Conservation (phyloP, 2,888 invertebrate species). For the Onthophagus sagittarius region DNA sequence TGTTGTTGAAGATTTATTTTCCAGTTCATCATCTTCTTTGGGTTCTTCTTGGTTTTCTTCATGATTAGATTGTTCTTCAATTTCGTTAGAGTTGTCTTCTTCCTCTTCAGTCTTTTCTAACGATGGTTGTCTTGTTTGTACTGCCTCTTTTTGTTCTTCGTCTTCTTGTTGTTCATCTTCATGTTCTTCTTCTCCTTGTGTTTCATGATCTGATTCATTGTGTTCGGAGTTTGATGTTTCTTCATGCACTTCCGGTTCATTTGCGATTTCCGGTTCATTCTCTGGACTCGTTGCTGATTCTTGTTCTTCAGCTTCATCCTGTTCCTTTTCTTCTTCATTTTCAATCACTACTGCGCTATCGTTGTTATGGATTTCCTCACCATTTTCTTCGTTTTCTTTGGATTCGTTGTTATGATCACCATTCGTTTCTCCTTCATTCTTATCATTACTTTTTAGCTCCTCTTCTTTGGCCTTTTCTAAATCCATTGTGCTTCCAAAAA, state of each 20-base stretch:
- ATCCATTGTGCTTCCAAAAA: slow-evolving; percentile 26
- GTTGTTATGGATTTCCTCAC: slow-evolving; percentile 16
- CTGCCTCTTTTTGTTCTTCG: slow-evolving; percentile 1
- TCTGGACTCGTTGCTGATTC: slow-evolving; percentile 26
- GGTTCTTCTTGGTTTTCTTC: slow-evolving; percentile 20
- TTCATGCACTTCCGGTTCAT: slow-evolving; percentile 29
- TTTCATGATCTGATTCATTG: slow-evolving; percentile 25
- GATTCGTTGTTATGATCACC: slow-evolving; percentile 20
- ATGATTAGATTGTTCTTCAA: background rate
- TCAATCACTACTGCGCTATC: slow-evolving; percentile 22
- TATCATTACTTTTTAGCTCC: slow-evolving; percentile 27
- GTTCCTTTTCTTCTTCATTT: slow-evolving; percentile 25
- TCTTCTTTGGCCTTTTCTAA: slow-evolving; percentile 35
- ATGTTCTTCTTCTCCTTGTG: slow-evolving; percentile 19
- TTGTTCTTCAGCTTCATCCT: slow-evolving; percentile 20
- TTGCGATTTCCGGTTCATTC: slow-evolving; percentile 23
- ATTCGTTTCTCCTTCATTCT: slow-evolving; percentile 24
- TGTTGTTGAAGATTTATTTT: slow-evolving; percentile 17
- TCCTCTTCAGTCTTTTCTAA: background rate
- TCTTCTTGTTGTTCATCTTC: slow-evolving; percentile 27
- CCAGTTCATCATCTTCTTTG: slow-evolving; percentile 17
- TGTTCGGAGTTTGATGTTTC: slow-evolving; percentile 26
- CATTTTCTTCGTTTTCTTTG: slow-evolving; percentile 15
- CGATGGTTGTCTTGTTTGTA: background rate
- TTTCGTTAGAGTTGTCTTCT: slow-evolving; percentile 15